These are phyloP conservation scores for Lucinisca nassula DNA, from an alignment of 2,888 invertebrate species.

Conservation along the genomic window DNA sequence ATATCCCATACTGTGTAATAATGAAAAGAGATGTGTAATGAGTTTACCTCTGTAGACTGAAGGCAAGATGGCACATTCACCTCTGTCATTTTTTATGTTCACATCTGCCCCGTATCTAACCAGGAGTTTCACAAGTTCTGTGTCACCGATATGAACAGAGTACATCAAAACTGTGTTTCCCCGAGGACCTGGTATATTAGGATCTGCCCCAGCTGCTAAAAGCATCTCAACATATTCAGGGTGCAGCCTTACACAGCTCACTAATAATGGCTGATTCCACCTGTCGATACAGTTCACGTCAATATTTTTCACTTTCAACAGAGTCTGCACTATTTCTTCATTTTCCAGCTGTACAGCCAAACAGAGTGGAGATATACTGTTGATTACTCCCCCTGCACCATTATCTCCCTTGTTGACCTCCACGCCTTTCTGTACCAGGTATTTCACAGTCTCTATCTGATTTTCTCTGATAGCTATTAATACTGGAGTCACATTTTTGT, in stretches of 20 bases:
- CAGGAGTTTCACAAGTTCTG: conserved; percentile 72
- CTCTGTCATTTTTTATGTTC: conserved; percentile 69
- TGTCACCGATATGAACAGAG: conserved; percentile 69
- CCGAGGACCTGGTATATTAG: conserved; percentile 63
- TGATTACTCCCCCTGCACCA: conserved; percentile 4
- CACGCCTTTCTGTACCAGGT: conserved; percentile 68
- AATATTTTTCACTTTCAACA: conserved; percentile 62
- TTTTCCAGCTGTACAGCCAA: conserved; percentile 71
- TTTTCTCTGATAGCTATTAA: conserved; percentile 70
- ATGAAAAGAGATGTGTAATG: too few relatives aligned
- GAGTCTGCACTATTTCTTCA: conserved; percentile 66
- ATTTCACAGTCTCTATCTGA: conserved; percentile 61
- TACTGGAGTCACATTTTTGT: conserved; percentile 68
- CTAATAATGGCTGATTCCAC: conserved; percentile 71
- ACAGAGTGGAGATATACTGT: conserved; percentile 58
- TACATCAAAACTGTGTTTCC: conserved; percentile 76
- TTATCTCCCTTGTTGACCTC: conserved; percentile 69
- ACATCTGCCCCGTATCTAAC: conserved; percentile 77
- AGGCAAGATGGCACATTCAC: conserved; percentile 79
- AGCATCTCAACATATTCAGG: conserved; percentile 70
- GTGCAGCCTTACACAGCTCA: conserved; percentile 70
- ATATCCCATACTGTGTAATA: too few relatives aligned
- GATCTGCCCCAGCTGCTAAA: conserved; percentile 79
- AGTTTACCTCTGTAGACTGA: conserved; percentile 79
- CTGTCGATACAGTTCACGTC: conserved; percentile 68